Conservation (phyloP, 2,888 invertebrate genomes). For the Cenopis cana region DNA sequence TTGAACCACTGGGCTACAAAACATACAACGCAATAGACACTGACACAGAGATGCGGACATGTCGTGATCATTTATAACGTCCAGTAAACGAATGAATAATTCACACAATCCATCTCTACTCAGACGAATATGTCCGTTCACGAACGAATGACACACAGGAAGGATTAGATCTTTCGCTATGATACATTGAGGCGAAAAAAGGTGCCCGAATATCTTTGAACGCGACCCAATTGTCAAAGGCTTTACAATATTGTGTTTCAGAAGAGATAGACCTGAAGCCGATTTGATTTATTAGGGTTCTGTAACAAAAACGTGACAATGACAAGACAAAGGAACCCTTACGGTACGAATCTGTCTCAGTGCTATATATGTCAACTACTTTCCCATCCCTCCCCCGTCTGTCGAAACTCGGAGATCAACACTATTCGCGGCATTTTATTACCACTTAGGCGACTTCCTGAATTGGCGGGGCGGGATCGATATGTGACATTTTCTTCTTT, state of each 20-base stretch:
- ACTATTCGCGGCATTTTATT: too few relatives aligned
- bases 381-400: too few relatives aligned
- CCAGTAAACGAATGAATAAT: conserved; percentile 33
- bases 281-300: neutral
- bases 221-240: conserved; percentile 2
- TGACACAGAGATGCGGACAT: neutral
- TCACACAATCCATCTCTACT: conserved; percentile 28
- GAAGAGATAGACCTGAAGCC: neutral
- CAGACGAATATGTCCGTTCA: conserved; percentile 24
- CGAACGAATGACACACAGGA: conserved; percentile 25
- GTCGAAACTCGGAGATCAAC: too few relatives aligned
- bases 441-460: too few relatives aligned
- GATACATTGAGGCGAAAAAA: conserved; percentile 5
- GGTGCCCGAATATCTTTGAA: conserved; percentile 9
- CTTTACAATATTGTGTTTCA: conserved; percentile 7
- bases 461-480: too few relatives aligned
- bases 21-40: neutral
- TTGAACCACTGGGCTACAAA: neutral
- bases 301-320: neutral
- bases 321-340: neutral
- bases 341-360: too few relatives aligned
- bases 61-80: conserved; percentile 32
- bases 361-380: too few relatives aligned
- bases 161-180: conserved; percentile 33
- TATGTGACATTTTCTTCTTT: too few relatives aligned